Evolutionary conservation across 92 coral and sea anemone species (phyloP).

Genomic region (Parazoanthus atlanticus): DNA sequence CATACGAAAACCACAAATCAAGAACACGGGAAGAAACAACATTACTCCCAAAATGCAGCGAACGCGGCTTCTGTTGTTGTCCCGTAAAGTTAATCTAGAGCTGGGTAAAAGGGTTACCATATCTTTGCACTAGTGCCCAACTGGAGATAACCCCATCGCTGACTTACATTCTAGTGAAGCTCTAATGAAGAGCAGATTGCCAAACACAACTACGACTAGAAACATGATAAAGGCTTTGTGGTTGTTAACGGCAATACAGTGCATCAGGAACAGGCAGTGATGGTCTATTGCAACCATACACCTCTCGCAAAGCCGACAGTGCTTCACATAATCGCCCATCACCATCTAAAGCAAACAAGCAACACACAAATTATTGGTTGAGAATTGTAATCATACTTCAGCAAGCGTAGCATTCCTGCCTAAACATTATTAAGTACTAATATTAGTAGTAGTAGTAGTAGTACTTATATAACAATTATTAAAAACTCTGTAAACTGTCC

Average conservation of each 20-base stretch:
- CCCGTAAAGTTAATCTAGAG: too few relatives aligned
- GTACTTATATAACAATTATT: not conserved
- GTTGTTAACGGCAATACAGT: slow-evolving; percentile 87
- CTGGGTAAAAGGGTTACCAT: too few relatives aligned
- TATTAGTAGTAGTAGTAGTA: too few relatives aligned
- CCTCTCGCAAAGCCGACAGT: slow-evolving; percentile 82
- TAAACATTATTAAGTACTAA: too few relatives aligned
- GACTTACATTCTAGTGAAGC: slow-evolving; percentile 77
- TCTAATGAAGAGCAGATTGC: slow-evolving; percentile 79
- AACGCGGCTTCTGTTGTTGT: too few relatives aligned
- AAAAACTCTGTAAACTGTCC: too few relatives aligned
- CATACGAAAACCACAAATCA: too few relatives aligned
- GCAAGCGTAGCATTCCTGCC: not conserved
- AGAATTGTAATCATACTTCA: not conserved
- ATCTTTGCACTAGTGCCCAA: too few relatives aligned
- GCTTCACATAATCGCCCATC: slow-evolving; percentile 74
- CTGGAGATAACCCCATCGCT: not conserved
- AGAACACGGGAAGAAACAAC: too few relatives aligned
- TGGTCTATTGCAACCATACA: slow-evolving; percentile 89
- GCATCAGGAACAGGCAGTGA: slow-evolving; percentile 90
- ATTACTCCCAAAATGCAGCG: too few relatives aligned
- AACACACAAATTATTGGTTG: not conserved
- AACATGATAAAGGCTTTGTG: slow-evolving; percentile 84
- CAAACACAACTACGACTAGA: slow-evolving; percentile 63
- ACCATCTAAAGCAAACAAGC: slow-evolving; percentile 66